These are phyloP conservation scores for Montipora efflorescens DNA, from an alignment of 64 coral and sea anemone genomes.

Conservation along the genomic window DNA sequence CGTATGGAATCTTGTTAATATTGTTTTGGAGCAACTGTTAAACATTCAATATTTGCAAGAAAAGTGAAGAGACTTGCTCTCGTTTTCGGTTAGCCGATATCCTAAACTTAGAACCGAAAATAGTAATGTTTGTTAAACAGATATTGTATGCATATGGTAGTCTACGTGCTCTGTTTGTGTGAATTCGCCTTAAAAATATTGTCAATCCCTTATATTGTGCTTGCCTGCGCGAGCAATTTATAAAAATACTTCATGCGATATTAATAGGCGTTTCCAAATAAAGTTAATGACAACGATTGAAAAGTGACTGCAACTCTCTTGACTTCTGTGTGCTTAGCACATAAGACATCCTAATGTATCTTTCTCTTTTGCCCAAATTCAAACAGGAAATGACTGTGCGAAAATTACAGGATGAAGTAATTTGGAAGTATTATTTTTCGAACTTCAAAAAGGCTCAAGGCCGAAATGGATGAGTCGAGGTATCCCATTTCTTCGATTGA, in stretches of 20 bases:
- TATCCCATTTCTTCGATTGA: slow-evolving; percentile 12
- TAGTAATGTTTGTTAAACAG: slow-evolving; percentile 24
- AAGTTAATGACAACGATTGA: neutral
- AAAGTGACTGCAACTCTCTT: neutral
- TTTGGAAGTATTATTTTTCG: slow-evolving; percentile 30
- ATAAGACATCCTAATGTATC: neutral
- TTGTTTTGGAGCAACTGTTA: neutral
- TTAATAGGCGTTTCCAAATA: neutral
- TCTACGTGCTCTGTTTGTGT: neutral
- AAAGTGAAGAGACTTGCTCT: too few relatives aligned
- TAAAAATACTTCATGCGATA: neutral
- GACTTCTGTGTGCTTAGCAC: neutral
- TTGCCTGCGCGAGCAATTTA: neutral
- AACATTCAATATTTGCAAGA: neutral
- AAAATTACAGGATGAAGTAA: slow-evolving; percentile 44
- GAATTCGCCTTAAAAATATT: neutral
- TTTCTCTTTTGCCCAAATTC: neutral
- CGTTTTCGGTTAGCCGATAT: neutral
- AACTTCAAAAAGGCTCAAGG: neutral
- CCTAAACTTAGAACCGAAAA: neutral
- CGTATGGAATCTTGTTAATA: neutral
- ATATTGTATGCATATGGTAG: neutral
- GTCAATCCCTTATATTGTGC: neutral
- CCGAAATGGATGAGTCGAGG: neutral
- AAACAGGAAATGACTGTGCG: slow-evolving; percentile 20